phyloP scores from a whole-genome alignment of 2,888 invertebrate genomes.

The Corythucha ciliata region DNA sequence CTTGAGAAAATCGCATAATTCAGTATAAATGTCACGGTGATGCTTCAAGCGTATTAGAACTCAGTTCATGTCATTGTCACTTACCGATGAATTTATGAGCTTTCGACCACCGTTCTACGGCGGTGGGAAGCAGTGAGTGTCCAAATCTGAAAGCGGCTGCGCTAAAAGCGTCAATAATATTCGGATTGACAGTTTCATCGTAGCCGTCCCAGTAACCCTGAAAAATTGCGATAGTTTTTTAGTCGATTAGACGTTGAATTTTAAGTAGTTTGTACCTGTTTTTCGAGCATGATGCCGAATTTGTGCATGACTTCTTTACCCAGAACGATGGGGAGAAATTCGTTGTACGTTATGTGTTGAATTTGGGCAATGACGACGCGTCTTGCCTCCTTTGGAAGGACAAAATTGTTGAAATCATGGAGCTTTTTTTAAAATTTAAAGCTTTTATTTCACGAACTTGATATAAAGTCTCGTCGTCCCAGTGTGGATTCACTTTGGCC shows the following conservation, averaged over 20 bases:
- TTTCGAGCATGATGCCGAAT: conserved; percentile 73
- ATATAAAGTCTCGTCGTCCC: conserved; percentile 87
- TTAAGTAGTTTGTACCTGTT: conserved; percentile 45
- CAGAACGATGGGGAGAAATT: conserved; percentile 77
- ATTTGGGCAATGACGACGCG: conserved; percentile 78
- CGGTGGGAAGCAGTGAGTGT: conserved; percentile 80
- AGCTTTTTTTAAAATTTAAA: no score
- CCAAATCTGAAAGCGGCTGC: conserved; percentile 87
- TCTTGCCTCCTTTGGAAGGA: conserved; percentile 54
- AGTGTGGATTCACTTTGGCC: conserved; percentile 74
- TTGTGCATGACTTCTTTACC: conserved; percentile 89
- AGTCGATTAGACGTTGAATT: background rate
- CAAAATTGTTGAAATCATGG: background rate
- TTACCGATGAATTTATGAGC: conserved; percentile 87
- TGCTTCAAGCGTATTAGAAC: background rate
- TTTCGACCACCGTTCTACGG: conserved; percentile 91
- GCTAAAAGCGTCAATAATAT: conserved; percentile 82
- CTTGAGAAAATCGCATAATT: no score
- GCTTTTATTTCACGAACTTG: conserved; percentile 46
- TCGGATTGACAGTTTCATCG: conserved; percentile 73
- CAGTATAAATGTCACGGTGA: background rate
- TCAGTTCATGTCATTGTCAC: conserved; percentile 8
- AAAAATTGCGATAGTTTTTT: conserved; percentile 6
- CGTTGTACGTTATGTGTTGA: conserved; percentile 83
- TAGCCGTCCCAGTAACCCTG: conserved; percentile 74